Percentiles rank a stretch among this genome's conserved stretches.
Conservation (phyloP, 2,888 invertebrate species). For the Tipula unca region DNA sequence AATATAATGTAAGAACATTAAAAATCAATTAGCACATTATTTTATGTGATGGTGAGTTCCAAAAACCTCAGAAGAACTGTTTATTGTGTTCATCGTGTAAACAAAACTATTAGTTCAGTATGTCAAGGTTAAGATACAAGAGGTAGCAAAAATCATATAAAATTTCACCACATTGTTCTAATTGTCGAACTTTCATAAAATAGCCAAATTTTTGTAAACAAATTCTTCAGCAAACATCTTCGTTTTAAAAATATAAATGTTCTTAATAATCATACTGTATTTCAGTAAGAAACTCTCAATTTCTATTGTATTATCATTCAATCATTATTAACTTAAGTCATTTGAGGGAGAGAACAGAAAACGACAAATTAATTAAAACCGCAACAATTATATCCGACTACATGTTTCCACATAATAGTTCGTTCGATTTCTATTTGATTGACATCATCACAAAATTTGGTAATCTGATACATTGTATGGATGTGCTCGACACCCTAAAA, state of each 20-base stretch:
- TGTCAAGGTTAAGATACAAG: neutral
- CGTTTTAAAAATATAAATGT: neutral
- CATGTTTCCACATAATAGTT: neutral
- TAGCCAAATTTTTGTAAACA: neutral
- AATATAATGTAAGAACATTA: neutral
- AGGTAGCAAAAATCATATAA: neutral
- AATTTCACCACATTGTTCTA: neutral
- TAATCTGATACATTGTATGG: neutral
- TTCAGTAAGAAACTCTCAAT: neutral
- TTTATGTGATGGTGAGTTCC: neutral
- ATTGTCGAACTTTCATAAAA: neutral
- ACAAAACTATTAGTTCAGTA: neutral
- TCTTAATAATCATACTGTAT: neutral
- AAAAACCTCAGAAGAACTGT: neutral
- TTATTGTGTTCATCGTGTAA: neutral
- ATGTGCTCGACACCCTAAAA: neutral
- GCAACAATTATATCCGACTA: neutral
- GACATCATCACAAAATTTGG: neutral
- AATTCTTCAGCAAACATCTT: neutral
- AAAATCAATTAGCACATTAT: neutral
- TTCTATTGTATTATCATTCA: neutral
- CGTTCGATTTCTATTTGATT: neutral
- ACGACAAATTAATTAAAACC: neutral
- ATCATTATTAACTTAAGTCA: neutral
- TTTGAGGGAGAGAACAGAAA: neutral